Evolutionary conservation across 2,797 vertebrate genomes (phyloP).

Genomic region (Dendrocincla fuliginosa): DNA sequence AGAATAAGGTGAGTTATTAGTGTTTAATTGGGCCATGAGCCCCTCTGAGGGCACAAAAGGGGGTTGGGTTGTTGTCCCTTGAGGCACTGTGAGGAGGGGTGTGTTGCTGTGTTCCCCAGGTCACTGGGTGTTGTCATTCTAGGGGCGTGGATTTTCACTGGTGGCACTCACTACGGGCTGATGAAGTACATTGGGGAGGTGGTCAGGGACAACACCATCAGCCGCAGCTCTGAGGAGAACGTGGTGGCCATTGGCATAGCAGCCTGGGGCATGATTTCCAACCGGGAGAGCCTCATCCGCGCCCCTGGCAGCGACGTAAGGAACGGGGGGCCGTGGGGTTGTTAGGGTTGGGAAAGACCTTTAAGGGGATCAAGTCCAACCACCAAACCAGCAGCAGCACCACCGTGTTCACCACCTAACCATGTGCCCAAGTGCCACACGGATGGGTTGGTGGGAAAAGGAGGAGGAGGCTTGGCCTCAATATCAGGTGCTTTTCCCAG

Average conservation of each 20-base stretch:
- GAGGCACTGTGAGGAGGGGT: background rate
- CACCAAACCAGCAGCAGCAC: too few relatives aligned
- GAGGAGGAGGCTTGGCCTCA: rapidly evolving
- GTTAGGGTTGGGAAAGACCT: background rate
- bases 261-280: slow-evolving; percentile 83
- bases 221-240: slow-evolving; percentile 79
- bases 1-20: rapidly evolving
- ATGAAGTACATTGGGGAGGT: slow-evolving; percentile 83
- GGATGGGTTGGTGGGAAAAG: background rate
- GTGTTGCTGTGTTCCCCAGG: rapidly evolving
- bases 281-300: slow-evolving; percentile 74
- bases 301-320: slow-evolving; percentile 52
- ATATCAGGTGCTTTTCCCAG: background rate
- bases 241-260: slow-evolving; percentile 80
- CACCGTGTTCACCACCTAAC: rapidly evolving
- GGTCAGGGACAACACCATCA: slow-evolving; percentile 83
- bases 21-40: background rate
- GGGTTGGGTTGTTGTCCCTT: background rate
- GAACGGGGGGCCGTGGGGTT: rapidly evolving
- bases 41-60: background rate
- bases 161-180: slow-evolving; percentile 80
- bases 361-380: too few relatives aligned
- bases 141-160: slow-evolving; percentile 83
- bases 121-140: background rate
- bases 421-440: rapidly evolving